Percentiles rank a stretch among this genome's conserved stretches.
Evolutionary conservation across 2,113 vertebrate species (phyloP).

Genomic region (Neolamprologus devosi): DNA sequence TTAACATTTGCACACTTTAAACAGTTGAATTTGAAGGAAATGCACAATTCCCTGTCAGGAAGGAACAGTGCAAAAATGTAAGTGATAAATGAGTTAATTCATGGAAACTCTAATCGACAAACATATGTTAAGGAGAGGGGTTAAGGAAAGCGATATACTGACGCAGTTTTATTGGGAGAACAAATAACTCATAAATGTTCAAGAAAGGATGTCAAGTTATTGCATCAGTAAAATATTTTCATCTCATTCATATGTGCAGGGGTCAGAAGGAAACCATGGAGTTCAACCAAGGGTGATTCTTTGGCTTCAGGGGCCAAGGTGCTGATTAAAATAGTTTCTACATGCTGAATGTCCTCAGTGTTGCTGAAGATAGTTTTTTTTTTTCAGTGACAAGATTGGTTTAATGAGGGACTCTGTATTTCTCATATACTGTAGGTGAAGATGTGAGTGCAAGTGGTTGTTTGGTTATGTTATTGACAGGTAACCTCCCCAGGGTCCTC

Average conservation of each 20-base stretch:
- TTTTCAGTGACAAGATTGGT: not conserved
- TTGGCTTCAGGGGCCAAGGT: not conserved
- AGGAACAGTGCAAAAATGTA: not conserved
- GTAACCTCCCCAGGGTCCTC: not conserved
- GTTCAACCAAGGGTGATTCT: not conserved
- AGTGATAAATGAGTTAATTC: not conserved
- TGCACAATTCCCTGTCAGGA: not conserved
- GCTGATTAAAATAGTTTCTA: not conserved
- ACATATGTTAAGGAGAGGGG: not conserved
- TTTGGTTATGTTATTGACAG: not conserved
- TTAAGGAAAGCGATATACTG: not conserved
- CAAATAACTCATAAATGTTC: not conserved
- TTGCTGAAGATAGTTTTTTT: not conserved
- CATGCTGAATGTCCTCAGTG: not conserved
- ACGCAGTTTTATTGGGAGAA: not conserved
- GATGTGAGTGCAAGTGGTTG: not conserved
- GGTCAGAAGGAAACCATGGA: not conserved
- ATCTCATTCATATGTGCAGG: not conserved
- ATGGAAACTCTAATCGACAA: not conserved
- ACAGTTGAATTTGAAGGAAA: not conserved
- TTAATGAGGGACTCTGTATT: not conserved
- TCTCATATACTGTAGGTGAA: not conserved
- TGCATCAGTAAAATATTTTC: not conserved
- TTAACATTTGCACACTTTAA: not conserved
- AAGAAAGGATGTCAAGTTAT: not conserved